Evolutionary conservation across 2,797 vertebrate genomes (phyloP).

Genomic region (Otolemur crassicaudatus): DNA sequence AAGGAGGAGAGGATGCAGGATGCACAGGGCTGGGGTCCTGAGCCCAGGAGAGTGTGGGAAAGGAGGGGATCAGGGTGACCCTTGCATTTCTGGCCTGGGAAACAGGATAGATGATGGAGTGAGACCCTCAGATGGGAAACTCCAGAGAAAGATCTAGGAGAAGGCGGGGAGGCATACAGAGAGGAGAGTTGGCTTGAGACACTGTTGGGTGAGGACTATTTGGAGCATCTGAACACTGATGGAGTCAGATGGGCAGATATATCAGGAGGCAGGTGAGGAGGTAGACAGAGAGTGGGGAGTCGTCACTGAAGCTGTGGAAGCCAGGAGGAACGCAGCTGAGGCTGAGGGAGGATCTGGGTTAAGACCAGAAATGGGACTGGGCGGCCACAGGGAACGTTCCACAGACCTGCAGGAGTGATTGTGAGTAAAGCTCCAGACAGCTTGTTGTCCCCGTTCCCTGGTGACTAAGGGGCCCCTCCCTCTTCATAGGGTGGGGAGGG

Average conservation of each 20-base stretch:
- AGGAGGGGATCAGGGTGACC: not conserved
- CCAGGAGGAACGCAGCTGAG: not conserved
- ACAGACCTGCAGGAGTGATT: not conserved
- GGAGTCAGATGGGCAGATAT: too few relatives aligned
- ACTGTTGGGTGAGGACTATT: not conserved
- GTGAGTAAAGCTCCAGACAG: not conserved
- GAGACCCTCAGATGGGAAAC: not conserved
- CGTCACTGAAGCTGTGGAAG: not conserved
- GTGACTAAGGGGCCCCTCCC: conserved; percentile 1
- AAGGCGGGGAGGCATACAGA: not conserved
- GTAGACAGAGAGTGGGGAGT: not conserved
- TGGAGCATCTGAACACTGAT: not conserved
- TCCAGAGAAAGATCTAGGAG: not conserved
- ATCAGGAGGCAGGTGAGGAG: not conserved
- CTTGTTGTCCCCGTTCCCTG: not conserved
- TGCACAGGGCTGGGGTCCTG: not conserved
- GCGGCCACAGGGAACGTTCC: not conserved
- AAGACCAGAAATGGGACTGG: not conserved
- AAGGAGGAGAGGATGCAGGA: not conserved
- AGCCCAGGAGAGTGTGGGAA: not conserved
- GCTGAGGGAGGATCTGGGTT: not conserved
- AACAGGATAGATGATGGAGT: not conserved
- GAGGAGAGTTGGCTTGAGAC: not conserved
- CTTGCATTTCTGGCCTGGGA: not conserved
- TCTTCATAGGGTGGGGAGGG: not conserved